These are phyloP conservation scores for Oncopodura yosiiana DNA, from an alignment of 1,140 invertebrate species.

Conservation along the genomic window DNA sequence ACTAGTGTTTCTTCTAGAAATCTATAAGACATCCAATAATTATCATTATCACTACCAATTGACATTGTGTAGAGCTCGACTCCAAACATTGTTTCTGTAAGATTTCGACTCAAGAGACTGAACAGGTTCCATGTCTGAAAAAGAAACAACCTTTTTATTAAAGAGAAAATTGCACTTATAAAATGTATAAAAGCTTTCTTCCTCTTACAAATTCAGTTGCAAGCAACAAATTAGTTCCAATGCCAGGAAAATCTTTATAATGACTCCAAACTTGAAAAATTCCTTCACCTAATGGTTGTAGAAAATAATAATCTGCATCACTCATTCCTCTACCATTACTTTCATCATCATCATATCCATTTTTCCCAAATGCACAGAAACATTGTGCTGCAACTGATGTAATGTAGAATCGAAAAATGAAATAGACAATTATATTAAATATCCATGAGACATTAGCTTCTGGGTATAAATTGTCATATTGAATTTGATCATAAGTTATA, in stretches of 20 bases:
- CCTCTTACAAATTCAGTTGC: constrained; percentile 6
- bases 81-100: not conserved
- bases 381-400: constrained; percentile 3
- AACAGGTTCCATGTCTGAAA: constrained; percentile 6
- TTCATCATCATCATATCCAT: too few relatives aligned
- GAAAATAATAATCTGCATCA: not conserved
- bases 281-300: constrained; percentile 7
- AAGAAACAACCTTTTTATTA: not conserved
- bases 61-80: not conserved
- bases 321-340: constrained; percentile 4
- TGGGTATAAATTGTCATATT: not conserved
- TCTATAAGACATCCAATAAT: too few relatives aligned
- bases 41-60: not conserved
- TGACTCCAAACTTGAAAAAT: constrained; percentile 2
- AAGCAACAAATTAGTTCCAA: constrained; percentile 4
- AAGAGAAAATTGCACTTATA: not conserved
- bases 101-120: not conserved
- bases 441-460: not conserved
- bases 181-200: not conserved
- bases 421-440: constrained; percentile 3
- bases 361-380: not conserved
- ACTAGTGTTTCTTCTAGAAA: constrained; percentile 5
- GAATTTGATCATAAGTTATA: not conserved
- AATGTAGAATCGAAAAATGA: constrained; percentile 13
- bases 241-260: constrained; percentile 15